Base-by-base conservation (phyloP, 1,140 invertebrate species). In the Condylostylus longicornis region DNA sequence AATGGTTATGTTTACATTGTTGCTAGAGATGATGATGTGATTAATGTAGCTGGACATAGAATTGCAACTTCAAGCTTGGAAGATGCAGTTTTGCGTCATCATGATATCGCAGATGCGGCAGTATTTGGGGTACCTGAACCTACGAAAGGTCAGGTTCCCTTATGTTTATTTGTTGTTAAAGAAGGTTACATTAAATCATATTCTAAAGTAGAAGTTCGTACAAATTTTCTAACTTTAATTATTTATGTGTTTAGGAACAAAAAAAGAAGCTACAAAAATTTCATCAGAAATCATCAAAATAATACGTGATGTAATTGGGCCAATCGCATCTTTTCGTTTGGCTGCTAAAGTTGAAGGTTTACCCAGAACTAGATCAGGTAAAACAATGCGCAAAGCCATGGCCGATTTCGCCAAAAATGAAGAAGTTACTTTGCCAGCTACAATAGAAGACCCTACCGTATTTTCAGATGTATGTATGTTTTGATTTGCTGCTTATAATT, bases 41-140 rank as follows among this genome's bases (percentile, higher is more conserved):
- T 96, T 37, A 95, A 95, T 53, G 88, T 95, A 1, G 82, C 90
- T 2, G 89, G 90, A 1, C 88, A 94, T 53, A 66, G 89, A 29
- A 63, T 96, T 9, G 89, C 85, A 0, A 89, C 88, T 0, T 74
- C 80, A 2, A 82, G 82, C 0, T 54, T 96, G 7, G 90, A 95
- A 58, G 86, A 94, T 59, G 83, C 89, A 0, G 72, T 93, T 7
- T 53, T 93, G 8, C 69, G 78, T 9, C 86, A 91, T 65, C 71
- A 75, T 0, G 75, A 84, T 33, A 66, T 95, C 0, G 75, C 72
- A 0, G 89, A 94, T 47, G 78, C 79, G 0, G 78, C 83, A 0
- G 88, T 95, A 0, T 73, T 95, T 8, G 88, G 88, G 1, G 82
- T 90, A 0, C 83, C 83, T 0, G 89, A 95, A 58, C 51, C 69